A percentile compares a stretch with the other conserved stretches of the same genome.
Conservation (phyloP, 2,797 vertebrate genomes). For the Coluber constrictor region DNA sequence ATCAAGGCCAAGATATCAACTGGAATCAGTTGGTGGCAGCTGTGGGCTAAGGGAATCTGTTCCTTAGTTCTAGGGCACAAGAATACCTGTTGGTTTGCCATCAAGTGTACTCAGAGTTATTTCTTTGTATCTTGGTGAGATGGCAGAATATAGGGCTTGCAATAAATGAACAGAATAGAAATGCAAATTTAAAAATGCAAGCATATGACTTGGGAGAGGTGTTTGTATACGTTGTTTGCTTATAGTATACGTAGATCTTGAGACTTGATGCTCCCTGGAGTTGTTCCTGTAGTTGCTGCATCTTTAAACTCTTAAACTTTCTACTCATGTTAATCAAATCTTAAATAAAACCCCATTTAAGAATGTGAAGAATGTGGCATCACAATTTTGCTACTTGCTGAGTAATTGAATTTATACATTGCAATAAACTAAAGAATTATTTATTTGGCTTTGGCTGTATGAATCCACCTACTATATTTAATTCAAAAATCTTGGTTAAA, state of each 20-base stretch:
- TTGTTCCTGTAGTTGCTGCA: background rate
- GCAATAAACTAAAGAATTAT: background rate
- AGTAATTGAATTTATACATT: background rate
- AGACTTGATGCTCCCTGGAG: background rate
- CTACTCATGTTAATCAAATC: background rate
- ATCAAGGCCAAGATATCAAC: background rate
- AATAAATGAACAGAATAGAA: background rate
- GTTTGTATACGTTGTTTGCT: background rate
- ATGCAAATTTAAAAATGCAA: background rate
- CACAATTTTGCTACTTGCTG: background rate
- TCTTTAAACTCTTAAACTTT: background rate
- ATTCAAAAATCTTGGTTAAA: background rate
- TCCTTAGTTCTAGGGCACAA: background rate
- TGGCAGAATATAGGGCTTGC: background rate
- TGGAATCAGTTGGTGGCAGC: background rate
- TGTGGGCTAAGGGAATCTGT: background rate
- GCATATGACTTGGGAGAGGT: background rate
- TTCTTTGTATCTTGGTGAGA: background rate
- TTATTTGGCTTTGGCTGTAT: background rate
- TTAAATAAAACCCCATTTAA: background rate
- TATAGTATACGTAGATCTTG: background rate
- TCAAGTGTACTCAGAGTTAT: background rate
- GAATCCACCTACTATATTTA: background rate
- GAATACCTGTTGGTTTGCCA: too few relatives aligned
- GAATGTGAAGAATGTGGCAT: background rate